A percentile compares a stretch with the other conserved stretches of the same genome.
Evolutionary conservation across 2,113 vertebrate genomes (phyloP).

Genomic region (Saguinus midas): DNA sequence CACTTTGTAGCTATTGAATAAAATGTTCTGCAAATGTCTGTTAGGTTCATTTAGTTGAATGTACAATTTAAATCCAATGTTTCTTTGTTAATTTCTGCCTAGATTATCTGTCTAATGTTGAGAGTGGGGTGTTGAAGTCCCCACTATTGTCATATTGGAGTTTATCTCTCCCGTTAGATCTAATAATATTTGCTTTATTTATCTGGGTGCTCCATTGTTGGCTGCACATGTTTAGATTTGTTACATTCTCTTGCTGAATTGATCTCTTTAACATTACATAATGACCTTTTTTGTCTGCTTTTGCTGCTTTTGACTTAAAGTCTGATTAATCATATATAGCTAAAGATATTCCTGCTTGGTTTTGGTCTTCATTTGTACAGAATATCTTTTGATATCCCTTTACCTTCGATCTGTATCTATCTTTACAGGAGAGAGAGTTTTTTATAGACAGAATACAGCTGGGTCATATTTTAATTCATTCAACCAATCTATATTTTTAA

Average conservation of each 20-base stretch:
- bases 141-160: background rate
- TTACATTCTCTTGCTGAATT: background rate
- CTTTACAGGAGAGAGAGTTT: background rate
- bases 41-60: background rate
- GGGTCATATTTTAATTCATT: background rate
- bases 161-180: background rate
- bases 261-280: background rate
- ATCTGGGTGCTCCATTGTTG: background rate
- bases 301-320: background rate
- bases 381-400: background rate
- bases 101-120: background rate
- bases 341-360: background rate
- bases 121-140: background rate
- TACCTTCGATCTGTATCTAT: background rate
- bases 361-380: background rate
- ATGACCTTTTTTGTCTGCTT: background rate
- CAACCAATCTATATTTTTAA: background rate
- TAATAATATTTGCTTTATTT: background rate
- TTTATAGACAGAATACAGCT: background rate
- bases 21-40: background rate
- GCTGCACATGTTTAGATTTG: background rate
- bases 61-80: background rate
- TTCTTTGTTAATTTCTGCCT: background rate
- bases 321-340: background rate
- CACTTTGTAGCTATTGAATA: background rate